Conservation (phyloP, 53 echinoderm and acorn worm genomes). For the Glandiceps talaboti region DNA sequence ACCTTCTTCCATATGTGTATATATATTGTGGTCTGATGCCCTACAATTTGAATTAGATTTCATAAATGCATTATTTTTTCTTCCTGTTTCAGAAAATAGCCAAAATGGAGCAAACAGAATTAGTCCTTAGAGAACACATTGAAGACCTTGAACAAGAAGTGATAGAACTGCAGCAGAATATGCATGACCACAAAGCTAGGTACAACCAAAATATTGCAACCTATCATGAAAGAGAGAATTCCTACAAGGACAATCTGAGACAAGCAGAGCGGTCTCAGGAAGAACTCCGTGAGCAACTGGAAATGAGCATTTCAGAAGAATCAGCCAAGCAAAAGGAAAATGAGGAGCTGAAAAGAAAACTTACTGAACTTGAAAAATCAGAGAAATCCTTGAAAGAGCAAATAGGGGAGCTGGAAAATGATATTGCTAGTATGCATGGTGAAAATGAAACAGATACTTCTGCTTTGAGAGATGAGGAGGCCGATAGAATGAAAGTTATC, state of each 20-base stretch:
- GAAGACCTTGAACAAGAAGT: constrained; percentile 28
- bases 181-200: constrained; percentile 20
- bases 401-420: neutral
- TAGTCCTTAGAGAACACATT: neutral
- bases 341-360: constrained; percentile 11
- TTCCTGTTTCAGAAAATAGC: neutral
- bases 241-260: constrained; percentile 29
- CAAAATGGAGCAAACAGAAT: neutral
- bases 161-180: constrained; percentile 31
- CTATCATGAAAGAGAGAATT: constrained; percentile 16
- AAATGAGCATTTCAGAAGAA: constrained; percentile 10
- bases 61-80: neutral
- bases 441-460: neutral
- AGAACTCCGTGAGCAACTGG: neutral
- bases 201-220: constrained; percentile 23
- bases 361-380: constrained; percentile 73
- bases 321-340: neutral
- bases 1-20: too few species aligned
- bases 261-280: neutral
- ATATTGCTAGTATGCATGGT: neutral
- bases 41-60: too few species aligned
- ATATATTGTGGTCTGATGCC: too few species aligned
- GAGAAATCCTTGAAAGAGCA: constrained; percentile 20
- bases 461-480: neutral
- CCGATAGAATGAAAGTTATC: neutral